Evolutionary conservation across 2,113 vertebrate species (phyloP).

Genomic region (Larimichthys crocea): DNA sequence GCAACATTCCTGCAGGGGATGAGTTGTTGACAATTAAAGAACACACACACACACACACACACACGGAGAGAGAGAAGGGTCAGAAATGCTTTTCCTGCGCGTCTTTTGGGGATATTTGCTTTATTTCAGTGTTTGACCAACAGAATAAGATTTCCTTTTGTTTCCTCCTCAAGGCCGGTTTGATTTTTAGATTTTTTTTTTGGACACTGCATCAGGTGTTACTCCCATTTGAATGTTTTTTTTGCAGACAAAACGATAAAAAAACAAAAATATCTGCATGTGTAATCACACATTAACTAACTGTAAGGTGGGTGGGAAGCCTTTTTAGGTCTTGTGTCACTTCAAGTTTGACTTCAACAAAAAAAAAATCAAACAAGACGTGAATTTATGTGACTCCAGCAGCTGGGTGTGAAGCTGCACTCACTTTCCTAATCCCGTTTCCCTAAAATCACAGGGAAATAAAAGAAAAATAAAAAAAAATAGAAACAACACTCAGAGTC

Average conservation of each 20-base stretch:
- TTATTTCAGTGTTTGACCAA: constrained; percentile 1
- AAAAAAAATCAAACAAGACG: background rate
- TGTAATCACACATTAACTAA: background rate
- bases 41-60: constrained; percentile 41
- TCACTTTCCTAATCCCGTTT: background rate
- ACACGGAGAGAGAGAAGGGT: constrained; percentile 10
- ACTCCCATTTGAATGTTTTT: background rate
- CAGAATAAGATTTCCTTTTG: background rate
- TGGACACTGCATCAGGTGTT: constrained; percentile 10
- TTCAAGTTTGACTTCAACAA: background rate
- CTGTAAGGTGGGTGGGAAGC: background rate
- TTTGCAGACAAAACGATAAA: background rate
- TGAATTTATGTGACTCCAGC: background rate
- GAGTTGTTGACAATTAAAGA: constrained; percentile 84
- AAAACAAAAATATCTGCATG: background rate
- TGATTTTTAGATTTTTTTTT: background rate
- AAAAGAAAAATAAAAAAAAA: background rate
- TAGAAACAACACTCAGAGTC: no score
- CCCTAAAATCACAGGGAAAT: no score
- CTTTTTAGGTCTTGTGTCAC: background rate
- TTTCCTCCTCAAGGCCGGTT: background rate
- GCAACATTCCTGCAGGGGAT: constrained; percentile 81
- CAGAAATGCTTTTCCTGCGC: constrained; percentile 21
- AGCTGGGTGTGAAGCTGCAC: background rate
- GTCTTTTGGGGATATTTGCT: constrained; percentile 21